Conservation (phyloP, 1,140 invertebrate species). For the Philaenus spumarius region DNA sequence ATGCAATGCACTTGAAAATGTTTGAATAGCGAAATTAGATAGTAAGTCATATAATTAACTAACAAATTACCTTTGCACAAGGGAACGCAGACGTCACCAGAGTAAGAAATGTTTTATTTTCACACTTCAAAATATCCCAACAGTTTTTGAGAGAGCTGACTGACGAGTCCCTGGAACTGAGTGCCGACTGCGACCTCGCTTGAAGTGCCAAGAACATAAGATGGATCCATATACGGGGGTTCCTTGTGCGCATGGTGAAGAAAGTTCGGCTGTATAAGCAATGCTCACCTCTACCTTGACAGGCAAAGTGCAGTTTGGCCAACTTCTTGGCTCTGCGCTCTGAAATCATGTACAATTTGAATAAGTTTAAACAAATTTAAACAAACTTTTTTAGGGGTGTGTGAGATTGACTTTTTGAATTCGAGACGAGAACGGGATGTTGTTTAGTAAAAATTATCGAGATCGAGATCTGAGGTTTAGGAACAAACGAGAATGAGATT, state of each 20-base stretch:
- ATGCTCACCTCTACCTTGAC: conserved; percentile 75
- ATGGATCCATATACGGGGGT: conserved; percentile 88
- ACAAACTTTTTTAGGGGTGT: no score
- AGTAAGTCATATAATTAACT: conserved; percentile 4
- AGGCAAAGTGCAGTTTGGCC: conserved; percentile 83
- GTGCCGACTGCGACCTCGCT: conserved; percentile 67
- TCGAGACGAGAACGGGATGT: no score
- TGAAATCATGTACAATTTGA: conserved; percentile 36
- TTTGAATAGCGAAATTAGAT: no score
- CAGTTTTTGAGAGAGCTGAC: conserved; percentile 81
- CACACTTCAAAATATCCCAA: conserved; percentile 88
- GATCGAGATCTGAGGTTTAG: no score
- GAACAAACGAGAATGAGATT: no score
- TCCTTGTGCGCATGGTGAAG: conserved; percentile 80
- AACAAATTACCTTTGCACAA: conserved; percentile 59
- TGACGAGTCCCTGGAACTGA: conserved; percentile 75
- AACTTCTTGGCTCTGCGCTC: conserved; percentile 77
- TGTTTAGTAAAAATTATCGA: no score
- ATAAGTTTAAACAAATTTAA: no score
- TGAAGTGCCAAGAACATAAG: conserved; percentile 90
- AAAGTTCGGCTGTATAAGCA: conserved; percentile 82
- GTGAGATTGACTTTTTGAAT: no score
- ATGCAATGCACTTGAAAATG: no score
- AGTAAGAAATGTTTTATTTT: conserved; percentile 83
- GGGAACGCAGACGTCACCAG: conserved; percentile 90